Conservation (phyloP, 2,888 invertebrate genomes). For the Loripinus fragilis region DNA sequence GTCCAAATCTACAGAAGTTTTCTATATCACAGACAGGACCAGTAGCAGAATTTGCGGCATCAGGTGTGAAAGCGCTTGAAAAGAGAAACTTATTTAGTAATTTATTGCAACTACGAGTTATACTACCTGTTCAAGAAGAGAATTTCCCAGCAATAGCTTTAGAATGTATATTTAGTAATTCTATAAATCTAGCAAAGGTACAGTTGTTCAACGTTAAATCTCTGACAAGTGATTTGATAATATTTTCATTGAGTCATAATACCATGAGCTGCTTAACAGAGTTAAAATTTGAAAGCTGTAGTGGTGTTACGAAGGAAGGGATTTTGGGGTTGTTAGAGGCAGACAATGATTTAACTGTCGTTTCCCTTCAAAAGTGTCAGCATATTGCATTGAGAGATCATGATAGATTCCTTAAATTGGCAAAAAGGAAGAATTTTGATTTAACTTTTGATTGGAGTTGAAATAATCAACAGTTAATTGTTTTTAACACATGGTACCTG, state of each 20-base stretch:
- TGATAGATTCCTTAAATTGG: not conserved
- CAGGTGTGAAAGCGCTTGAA: not conserved
- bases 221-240: not conserved
- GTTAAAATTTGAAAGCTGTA: not conserved
- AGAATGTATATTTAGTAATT: not conserved
- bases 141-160: not conserved
- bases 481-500: too few species aligned
- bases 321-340: not conserved
- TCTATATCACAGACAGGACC: not conserved
- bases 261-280: not conserved
- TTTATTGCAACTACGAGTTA: not conserved
- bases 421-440: not conserved
- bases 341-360: not conserved
- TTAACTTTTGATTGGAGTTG: not conserved
- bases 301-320: not conserved
- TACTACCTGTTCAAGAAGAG: not conserved
- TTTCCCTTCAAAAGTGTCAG: not conserved
- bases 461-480: too few species aligned
- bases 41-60: not conserved
- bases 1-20: constrained; percentile 31
- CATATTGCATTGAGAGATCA: not conserved
- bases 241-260: not conserved
- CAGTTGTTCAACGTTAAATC: not conserved
- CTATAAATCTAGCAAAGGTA: not conserved
- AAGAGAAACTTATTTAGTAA: not conserved